A percentile compares a stretch with the other conserved stretches of the same genome.
Evolutionary conservation across 2,113 vertebrate species (phyloP).

Genomic region (Isichthys henryi): DNA sequence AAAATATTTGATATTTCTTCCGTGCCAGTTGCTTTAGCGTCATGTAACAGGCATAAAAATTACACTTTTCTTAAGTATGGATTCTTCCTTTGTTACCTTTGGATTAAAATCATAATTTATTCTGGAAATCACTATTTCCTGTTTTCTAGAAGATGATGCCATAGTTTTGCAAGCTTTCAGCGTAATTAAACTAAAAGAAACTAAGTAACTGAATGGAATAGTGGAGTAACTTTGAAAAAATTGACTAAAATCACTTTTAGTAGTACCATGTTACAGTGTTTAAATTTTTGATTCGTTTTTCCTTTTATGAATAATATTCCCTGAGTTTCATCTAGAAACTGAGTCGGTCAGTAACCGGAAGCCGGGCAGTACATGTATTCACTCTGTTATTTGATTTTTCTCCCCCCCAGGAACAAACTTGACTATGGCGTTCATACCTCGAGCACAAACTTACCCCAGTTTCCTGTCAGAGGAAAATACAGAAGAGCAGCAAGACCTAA

Average conservation of each 20-base stretch:
- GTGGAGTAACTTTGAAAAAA: neutral
- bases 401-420: constrained; percentile 63
- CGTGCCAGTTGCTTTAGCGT: neutral
- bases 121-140: neutral
- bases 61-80: neutral
- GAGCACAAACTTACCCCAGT: constrained; percentile 91
- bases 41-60: neutral
- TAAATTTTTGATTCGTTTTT: neutral
- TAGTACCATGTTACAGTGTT: neutral
- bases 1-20: neutral
- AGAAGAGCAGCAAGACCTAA: constrained; percentile 47
- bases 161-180: neutral
- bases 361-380: neutral
- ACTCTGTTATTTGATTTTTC: neutral
- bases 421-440: constrained; percentile 74
- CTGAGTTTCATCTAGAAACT: neutral
- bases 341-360: neutral
- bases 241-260: neutral
- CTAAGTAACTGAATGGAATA: neutral
- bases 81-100: neutral
- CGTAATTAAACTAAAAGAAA: neutral
- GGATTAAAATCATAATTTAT: neutral
- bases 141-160: neutral
- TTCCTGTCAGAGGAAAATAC: constrained; percentile 72
- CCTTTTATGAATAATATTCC: neutral